Evolutionary conservation across 30 jellyfish, hydroid and myxozoan species (phyloP).

Genomic region (Clytia hemisphaerica): DNA sequence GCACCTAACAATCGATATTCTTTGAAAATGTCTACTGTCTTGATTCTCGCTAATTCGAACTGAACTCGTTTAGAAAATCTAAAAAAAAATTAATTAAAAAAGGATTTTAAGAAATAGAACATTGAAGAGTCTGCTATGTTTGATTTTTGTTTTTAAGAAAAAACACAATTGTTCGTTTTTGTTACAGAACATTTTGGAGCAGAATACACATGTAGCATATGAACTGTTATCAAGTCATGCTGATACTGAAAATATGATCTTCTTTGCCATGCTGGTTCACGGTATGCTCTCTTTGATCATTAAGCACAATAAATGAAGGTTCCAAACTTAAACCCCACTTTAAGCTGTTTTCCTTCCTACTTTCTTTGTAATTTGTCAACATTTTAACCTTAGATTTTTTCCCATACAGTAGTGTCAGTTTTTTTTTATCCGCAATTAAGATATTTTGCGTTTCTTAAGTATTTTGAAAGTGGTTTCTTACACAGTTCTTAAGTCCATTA

Average conservation of each 20-base stretch:
- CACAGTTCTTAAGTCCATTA: too few species aligned
- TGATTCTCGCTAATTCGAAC: neutral
- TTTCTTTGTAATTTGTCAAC: neutral
- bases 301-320: too few species aligned
- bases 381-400: neutral
- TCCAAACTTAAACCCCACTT: too few species aligned
- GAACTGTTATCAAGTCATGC: slow-evolving; percentile 90
- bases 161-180: neutral
- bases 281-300: slow-evolving; percentile 24
- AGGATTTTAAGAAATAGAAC: too few species aligned
- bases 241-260: slow-evolving; percentile 84
- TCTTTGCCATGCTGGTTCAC: slow-evolving; percentile 83
- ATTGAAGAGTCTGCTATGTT: too few species aligned
- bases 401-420: neutral
- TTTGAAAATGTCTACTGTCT: too few species aligned
- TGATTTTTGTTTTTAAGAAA: too few species aligned
- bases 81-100: too few species aligned
- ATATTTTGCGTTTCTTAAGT: too few species aligned
- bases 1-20: too few species aligned
- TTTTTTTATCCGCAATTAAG: neutral
- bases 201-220: slow-evolving; percentile 70
- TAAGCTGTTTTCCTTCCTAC: neutral
- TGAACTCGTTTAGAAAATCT: too few species aligned
- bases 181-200: slow-evolving; percentile 58
- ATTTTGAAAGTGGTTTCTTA: too few species aligned